phyloP scores from a whole-genome alignment of 2,888 invertebrate species.

The Drosophila meridiana region DNA sequence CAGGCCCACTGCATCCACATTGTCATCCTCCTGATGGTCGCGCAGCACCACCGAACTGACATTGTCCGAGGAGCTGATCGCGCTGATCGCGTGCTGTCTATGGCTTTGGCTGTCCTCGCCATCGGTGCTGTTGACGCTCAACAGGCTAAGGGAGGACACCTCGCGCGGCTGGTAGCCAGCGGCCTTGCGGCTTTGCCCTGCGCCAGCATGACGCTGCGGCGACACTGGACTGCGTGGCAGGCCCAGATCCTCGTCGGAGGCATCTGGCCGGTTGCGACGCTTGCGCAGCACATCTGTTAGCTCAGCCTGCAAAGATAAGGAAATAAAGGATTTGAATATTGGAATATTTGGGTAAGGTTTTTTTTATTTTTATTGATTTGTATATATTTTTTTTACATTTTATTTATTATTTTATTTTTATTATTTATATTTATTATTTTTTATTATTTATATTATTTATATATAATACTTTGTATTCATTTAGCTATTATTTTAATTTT shows the following conservation, averaged over 20 bases:
- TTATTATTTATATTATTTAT: no score
- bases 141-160: constrained; percentile 86
- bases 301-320: constrained; percentile 87
- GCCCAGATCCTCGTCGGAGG: constrained; percentile 91
- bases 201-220: constrained; percentile 86
- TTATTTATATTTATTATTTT: no score
- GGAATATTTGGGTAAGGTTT: background rate
- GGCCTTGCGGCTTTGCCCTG: constrained; percentile 38
- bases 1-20: constrained; percentile 80
- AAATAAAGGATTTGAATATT: background rate
- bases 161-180: constrained; percentile 49
- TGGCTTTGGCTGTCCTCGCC: constrained; percentile 69
- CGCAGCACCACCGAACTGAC: constrained; percentile 68
- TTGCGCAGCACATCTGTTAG: constrained; percentile 89
- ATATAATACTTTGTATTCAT: no score
- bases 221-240: constrained; percentile 91
- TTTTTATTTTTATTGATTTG: background rate
- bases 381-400: background rate
- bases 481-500: no score
- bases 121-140: constrained; percentile 90
- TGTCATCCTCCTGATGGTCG: constrained; percentile 68
- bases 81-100: constrained; percentile 54
- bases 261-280: constrained; percentile 89
- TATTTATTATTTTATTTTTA: background rate
- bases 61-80: constrained; percentile 65